phyloP scores from a whole-genome alignment of 2,113 vertebrate genomes.

The Bufo bufo region DNA sequence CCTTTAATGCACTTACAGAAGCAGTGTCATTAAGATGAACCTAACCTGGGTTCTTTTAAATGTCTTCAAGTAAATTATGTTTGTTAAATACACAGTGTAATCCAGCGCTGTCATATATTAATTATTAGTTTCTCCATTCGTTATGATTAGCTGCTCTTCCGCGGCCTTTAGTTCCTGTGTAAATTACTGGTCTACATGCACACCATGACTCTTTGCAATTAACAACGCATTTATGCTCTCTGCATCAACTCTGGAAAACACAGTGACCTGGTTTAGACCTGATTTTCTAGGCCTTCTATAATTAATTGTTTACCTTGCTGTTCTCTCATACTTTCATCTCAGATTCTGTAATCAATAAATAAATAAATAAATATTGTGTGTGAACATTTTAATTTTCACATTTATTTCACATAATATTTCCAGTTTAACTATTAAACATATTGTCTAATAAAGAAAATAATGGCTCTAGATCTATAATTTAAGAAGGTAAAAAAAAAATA shows the following conservation, averaged over 20 bases:
- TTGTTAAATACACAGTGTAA: conserved; percentile 48
- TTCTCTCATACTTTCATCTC: conserved; percentile 21
- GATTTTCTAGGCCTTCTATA: conserved; percentile 34
- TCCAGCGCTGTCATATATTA: conserved; percentile 14
- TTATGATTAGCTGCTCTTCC: conserved; percentile 27
- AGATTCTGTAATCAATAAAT: conserved; percentile 33
- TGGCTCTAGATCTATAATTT: too few species aligned
- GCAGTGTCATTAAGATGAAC: too few species aligned
- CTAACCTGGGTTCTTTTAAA: conserved; percentile 6
- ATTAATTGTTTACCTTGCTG: conserved; percentile 19
- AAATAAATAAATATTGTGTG: not conserved
- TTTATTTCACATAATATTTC: too few species aligned
- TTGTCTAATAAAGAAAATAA: too few species aligned
- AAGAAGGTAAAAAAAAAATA: too few species aligned
- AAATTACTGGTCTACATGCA: conserved; percentile 40
- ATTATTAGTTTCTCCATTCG: conserved; percentile 19
- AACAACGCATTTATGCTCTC: conserved; percentile 17
- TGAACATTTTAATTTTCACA: not conserved
- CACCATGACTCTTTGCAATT: conserved; percentile 27
- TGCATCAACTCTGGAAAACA: conserved; percentile 24
- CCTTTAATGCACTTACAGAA: not conserved
- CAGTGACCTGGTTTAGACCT: conserved; percentile 29
- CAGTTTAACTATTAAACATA: too few species aligned
- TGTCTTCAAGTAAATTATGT: not conserved
- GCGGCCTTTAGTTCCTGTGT: conserved; percentile 24